Conservation (phyloP, 2,113 vertebrate species). For the Shinisaurus crocodilurus region DNA sequence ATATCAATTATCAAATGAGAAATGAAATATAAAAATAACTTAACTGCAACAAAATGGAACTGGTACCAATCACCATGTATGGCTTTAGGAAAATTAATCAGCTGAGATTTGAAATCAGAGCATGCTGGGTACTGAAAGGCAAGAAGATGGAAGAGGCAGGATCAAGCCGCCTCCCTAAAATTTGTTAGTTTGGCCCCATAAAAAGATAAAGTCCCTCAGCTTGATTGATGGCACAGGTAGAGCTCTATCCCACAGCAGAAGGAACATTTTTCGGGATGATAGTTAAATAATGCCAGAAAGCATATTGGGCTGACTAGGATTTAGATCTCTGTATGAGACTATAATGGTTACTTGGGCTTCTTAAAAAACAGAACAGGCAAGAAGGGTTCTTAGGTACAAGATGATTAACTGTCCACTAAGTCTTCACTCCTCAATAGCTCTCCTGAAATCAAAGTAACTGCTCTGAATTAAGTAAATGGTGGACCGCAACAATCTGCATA, state of each 20-base stretch:
- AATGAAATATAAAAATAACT: slow-evolving; percentile 81
- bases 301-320: background rate
- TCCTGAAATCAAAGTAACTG: background rate
- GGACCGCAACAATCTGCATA: background rate
- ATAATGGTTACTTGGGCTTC: background rate
- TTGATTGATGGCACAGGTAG: too few species aligned
- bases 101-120: slow-evolving; percentile 41
- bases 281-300: background rate
- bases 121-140: background rate
- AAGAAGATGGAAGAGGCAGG: slow-evolving; percentile 17
- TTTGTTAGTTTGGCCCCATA: background rate
- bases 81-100: slow-evolving; percentile 45
- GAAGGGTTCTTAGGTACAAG: background rate
- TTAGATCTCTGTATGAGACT: background rate
- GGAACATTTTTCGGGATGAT: too few species aligned
- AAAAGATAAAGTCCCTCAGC: background rate
- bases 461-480: background rate
- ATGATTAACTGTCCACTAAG: background rate
- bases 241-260: background rate
- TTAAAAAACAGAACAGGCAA: background rate
- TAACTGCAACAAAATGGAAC: slow-evolving; percentile 83
- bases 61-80: slow-evolving; percentile 74
- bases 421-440: background rate
- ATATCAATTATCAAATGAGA: slow-evolving; percentile 83
- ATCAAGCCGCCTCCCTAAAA: slow-evolving; percentile 28